Evolutionary conservation across 1,140 invertebrate genomes (phyloP), one percentile per base, ranked within the genome.

Genomic region (Sinonovacula constricta): DNA sequence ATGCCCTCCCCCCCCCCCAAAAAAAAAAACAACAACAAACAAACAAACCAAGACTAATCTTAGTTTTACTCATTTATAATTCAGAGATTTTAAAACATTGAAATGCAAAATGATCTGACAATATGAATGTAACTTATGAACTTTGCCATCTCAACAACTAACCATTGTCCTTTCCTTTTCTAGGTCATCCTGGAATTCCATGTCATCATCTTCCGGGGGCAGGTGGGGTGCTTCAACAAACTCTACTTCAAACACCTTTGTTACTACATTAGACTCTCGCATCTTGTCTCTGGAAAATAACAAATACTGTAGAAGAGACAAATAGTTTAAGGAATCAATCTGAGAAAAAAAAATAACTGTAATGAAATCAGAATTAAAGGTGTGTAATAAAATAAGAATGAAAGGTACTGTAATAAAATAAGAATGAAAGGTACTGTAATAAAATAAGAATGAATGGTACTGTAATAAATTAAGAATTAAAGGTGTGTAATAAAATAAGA

Each of bases 221-320:
- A 82, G 3, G 10, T 67, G 34, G 28, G 83, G 83, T 30, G 79
- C 67, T 10, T 86, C 76, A 5, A 88, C 80, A 80, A 84, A 88
- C 33, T 90, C 87, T 3, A 92, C 90, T 63, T 92, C 90, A 89
- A 92, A 92, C 49, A 83, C 78, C 80, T 92, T 92, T 4, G 90
- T 91, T 1, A 90, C 89, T 10, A 91, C 82, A 76, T 87, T 85
- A 75, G 90, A 91, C 67, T 92, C 88, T 59, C 90, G 79, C 53
- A 89, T 75, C 0, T 89, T 87, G 86, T 91, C 90, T 45, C 90
- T 91, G 75, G 0, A 84, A 83, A 39, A 53, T 57, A 67, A 24
- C 26, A 59, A 28, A 74, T 30, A 72, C 34, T n/a, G n/a, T n/a
- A n/a, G n/a, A n/a, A n/a, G n/a, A n/a, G n/a, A n/a, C n/a, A n/a